Conservation (phyloP, 2,888 invertebrate genomes). For the Drosophila borborema region DNA sequence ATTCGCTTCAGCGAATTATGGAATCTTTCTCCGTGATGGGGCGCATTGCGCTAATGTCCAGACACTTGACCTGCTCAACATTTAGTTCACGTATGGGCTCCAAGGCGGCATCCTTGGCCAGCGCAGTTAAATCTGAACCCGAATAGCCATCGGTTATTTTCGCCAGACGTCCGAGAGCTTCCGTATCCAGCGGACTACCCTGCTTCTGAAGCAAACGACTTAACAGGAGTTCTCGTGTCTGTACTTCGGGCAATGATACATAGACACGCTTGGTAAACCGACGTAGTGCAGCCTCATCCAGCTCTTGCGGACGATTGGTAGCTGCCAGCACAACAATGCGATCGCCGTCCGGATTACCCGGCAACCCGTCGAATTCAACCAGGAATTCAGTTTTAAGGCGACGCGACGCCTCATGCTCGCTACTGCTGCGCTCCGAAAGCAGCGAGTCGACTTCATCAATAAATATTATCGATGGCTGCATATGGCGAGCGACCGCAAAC, state of each 20-base stretch:
- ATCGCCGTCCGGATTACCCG: constrained; percentile 92
- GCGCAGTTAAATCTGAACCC: constrained; percentile 97
- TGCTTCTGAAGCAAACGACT: constrained; percentile 92
- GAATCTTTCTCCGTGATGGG: constrained; percentile 95
- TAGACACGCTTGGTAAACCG: constrained; percentile 98
- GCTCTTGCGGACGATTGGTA: constrained; percentile 98
- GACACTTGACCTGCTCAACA: constrained; percentile 94
- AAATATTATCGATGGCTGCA: constrained; percentile 95
- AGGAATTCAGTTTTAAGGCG: constrained; percentile 99
- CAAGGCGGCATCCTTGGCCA: constrained; percentile 98
- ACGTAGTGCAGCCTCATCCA: constrained; percentile 97
- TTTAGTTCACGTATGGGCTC: constrained; percentile 97
- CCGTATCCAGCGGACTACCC: constrained; percentile 89
- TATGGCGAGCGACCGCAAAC: constrained; percentile 97
- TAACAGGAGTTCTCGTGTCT: constrained; percentile 91
- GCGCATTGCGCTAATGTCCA: constrained; percentile 93
- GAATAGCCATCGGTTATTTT: constrained; percentile 97
- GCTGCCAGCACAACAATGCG: constrained; percentile 98
- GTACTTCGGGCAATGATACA: constrained; percentile 95
- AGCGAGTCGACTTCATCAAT: constrained; percentile 99
- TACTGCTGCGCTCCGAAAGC: constrained; percentile 95
- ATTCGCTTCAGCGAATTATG: constrained; percentile 96
- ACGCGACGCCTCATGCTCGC: constrained; percentile 97
- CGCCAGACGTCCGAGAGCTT: constrained; percentile 92
- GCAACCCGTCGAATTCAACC: constrained; percentile 98